Conservation (phyloP, 2,113 vertebrate genomes). For the Pogonocichla stellata region DNA sequence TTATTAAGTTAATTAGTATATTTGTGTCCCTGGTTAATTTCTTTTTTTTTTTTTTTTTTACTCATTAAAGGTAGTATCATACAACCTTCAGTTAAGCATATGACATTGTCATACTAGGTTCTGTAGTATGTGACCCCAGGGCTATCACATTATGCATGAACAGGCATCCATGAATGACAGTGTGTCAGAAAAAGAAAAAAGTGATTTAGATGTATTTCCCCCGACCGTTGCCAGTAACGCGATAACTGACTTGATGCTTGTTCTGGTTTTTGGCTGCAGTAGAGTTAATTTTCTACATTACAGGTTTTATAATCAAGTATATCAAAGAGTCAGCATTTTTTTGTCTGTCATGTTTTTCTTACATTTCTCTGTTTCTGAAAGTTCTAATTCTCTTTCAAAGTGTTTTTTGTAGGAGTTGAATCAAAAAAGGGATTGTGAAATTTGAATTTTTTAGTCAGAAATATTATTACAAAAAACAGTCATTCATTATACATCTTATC, state of each 20-base stretch:
- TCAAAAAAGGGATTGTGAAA: background rate
- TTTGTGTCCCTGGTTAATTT: conserved; percentile 64
- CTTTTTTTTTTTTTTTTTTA: background rate
- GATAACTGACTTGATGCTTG: conserved; percentile 33
- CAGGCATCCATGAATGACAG: conserved; percentile 44
- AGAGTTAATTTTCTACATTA: conserved; percentile 8
- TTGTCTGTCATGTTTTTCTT: background rate
- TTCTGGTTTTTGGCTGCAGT: background rate
- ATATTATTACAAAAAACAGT: background rate
- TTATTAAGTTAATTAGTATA: conserved; percentile 60
- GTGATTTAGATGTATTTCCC: conserved; percentile 42
- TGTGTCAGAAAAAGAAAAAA: conserved; percentile 38
- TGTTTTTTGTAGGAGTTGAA: background rate
- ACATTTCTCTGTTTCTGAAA: background rate
- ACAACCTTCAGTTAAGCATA: conserved; percentile 51
- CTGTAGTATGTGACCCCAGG: conserved; percentile 35
- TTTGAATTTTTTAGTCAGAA: background rate
- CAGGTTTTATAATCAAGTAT: conserved; percentile 53
- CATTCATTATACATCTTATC: background rate
- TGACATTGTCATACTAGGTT: conserved; percentile 32
- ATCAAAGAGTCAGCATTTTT: conserved; percentile 45
- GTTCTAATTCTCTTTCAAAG: background rate
- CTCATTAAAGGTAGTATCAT: conserved; percentile 39
- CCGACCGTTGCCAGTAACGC: conserved; percentile 9
- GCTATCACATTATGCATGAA: conserved; percentile 61